phyloP scores from a whole-genome alignment of 2,797 vertebrate genomes.

The Tokudaia tokunoshimensis region DNA sequence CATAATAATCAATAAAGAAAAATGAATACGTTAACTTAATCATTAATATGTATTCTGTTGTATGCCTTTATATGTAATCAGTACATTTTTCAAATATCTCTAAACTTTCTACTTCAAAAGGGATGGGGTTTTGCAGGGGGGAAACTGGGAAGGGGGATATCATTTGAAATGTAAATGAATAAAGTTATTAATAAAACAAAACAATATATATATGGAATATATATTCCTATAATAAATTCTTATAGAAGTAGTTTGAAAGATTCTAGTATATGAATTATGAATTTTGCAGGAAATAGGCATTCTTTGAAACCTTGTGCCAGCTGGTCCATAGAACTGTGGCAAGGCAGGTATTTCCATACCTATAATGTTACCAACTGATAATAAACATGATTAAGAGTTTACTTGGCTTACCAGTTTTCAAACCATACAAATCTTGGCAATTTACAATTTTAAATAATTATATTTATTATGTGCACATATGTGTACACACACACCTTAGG shows the following conservation, averaged over 20 bases:
- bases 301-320: background rate
- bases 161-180: no score
- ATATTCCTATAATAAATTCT: background rate
- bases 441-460: background rate
- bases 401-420: conserved; percentile 11
- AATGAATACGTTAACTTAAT: background rate
- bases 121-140: no score
- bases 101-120: background rate
- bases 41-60: background rate
- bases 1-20: background rate
- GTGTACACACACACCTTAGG: background rate
- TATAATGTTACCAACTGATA: background rate
- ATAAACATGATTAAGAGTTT: conserved; percentile 7
- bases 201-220: background rate
- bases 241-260: background rate
- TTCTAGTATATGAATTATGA: background rate
- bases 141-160: no score
- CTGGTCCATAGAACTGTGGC: background rate
- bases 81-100: background rate
- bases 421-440: background rate
- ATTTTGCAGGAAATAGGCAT: conserved; percentile 12
- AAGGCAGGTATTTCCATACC: background rate
- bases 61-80: background rate
- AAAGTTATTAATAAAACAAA: no score
- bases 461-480: background rate